Base-by-base conservation (phyloP, 1,140 invertebrate genomes). In the Araneus ventricosus region DNA sequence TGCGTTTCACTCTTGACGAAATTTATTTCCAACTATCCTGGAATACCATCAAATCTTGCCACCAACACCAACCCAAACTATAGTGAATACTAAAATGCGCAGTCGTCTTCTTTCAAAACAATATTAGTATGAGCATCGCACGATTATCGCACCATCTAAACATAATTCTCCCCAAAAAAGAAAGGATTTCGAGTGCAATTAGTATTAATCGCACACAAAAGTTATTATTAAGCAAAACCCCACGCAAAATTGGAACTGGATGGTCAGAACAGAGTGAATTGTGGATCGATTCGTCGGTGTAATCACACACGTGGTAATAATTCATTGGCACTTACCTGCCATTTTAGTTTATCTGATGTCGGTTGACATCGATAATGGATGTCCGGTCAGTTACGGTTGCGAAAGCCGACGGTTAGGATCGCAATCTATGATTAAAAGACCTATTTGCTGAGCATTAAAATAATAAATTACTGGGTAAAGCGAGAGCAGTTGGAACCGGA, bases 331-430 rank as follows among this genome's bases (percentile, higher is more conserved):
- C 87, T 88, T 63, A 88, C 61, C 87, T 88, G 87, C 87, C 87
- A 88, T 88, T 88, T 88, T 30, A 87, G 67, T 88, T 88, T 88
- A 88, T 88, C 87, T 88, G 63, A 88, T 88, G 61, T 17, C 67
- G 37, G 37, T 70, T 67, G 87, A 75, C 67, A 88, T 88, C 39
- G 61, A 75, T 88, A 88, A 88, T 88, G 63, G 87, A 88, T 75
- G 87, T 75, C 87, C 34, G 41, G 27, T 34, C 59, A 27, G 24
- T 59, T 88, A 52, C 87, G 61, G 87, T 87, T 59, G 85, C 85
- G 84, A 86, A 82, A 82, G 37, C 41, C 24, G 30, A 39, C 45
- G 45, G 45, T 52, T 52, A 52, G 27, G 30, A 37, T 34, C 59
- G 30, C 85, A 87, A 61, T 61, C 59, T 87, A n/a, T 87, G 85